phyloP scores from a whole-genome alignment of 2,797 vertebrate species.

The Gymnocypris eckloni region DNA sequence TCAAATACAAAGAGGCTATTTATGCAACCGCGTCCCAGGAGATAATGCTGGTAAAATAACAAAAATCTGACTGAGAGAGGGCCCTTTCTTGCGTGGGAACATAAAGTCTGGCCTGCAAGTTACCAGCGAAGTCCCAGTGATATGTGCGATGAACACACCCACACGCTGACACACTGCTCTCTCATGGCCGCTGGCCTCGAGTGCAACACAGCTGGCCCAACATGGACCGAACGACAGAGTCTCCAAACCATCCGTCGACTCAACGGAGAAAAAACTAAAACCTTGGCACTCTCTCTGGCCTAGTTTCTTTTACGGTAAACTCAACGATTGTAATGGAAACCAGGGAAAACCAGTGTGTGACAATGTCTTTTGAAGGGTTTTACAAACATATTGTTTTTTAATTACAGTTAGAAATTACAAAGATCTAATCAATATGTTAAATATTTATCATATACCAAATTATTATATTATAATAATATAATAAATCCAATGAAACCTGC shows the following conservation, averaged over 20 bases:
- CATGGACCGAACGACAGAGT: slow-evolving; percentile 49
- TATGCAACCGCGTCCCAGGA: slow-evolving; percentile 64
- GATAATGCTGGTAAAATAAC: slow-evolving; percentile 55
- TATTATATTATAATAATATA: background rate
- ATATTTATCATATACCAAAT: background rate
- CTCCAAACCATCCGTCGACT: slow-evolving; percentile 49
- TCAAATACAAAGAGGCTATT: slow-evolving; percentile 62
- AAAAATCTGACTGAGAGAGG: slow-evolving; percentile 34
- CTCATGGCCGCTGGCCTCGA: slow-evolving; percentile 58
- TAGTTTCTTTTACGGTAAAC: background rate
- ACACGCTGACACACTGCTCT: slow-evolving; percentile 65
- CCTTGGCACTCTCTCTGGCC: background rate
- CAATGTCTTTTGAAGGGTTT: slow-evolving; percentile 32
- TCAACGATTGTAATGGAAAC: background rate
- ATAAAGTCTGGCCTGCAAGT: slow-evolving; percentile 39
- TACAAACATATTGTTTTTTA: background rate
- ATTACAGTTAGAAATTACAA: background rate
- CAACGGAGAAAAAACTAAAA: slow-evolving; percentile 31
- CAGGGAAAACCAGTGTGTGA: background rate
- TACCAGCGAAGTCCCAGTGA: slow-evolving; percentile 53
- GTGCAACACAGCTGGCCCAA: slow-evolving; percentile 65
- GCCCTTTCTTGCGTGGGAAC: slow-evolving; percentile 47
- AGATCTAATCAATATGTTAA: background rate
- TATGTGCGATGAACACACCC: slow-evolving; percentile 65
- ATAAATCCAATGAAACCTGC: background rate